Evolutionary conservation across 92 coral and sea anemone genomes (phyloP).

Genomic region (Blastomussa wellsi): DNA sequence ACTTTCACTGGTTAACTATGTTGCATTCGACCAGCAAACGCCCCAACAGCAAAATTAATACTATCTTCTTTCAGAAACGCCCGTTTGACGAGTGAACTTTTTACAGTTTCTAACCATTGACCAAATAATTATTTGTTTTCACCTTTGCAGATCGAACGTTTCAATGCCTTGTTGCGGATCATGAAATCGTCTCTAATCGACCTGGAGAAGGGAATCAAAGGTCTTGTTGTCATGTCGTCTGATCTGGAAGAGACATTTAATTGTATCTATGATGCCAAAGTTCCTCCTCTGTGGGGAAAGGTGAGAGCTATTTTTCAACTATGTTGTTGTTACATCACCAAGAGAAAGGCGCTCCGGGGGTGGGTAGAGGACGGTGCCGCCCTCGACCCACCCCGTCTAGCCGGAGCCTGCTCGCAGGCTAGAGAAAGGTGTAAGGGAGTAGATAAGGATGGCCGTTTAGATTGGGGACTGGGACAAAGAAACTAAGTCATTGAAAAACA

Average conservation of each 20-base stretch:
- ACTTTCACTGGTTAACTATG: too few species aligned
- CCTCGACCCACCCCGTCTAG: too few species aligned
- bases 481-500: too few species aligned
- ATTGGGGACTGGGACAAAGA: too few species aligned
- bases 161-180: slow-evolving; percentile 74
- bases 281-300: slow-evolving; percentile 99
- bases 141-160: slow-evolving; percentile 79
- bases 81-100: neutral
- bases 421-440: too few species aligned
- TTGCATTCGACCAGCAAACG: neutral
- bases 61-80: neutral
- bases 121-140: neutral
- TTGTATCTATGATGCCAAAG: slow-evolving; percentile 92
- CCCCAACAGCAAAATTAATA: neutral
- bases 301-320: slow-evolving; percentile 1
- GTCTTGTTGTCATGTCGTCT: slow-evolving; percentile 99
- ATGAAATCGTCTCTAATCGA: slow-evolving; percentile 92
- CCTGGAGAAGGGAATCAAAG: slow-evolving; percentile 96
- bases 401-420: too few species aligned
- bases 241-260: slow-evolving; percentile 95
- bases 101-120: neutral
- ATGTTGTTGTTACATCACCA: too few species aligned
- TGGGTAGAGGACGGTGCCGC: too few species aligned
- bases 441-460: too few species aligned
- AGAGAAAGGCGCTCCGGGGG: too few species aligned